Conservation (phyloP, 2,113 vertebrate species). For the Hylia prasina region DNA sequence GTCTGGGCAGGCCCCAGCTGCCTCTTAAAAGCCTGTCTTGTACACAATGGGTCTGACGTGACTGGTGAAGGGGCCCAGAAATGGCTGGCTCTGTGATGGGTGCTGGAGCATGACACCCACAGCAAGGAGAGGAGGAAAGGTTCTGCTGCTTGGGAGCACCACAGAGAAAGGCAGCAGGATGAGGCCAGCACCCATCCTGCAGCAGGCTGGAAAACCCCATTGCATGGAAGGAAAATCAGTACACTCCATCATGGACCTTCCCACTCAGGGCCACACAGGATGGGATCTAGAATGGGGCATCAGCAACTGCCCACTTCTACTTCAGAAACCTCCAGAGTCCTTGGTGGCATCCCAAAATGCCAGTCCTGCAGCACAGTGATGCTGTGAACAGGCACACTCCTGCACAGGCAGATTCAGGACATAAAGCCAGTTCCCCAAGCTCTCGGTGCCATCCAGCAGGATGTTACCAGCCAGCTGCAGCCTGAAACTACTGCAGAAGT, state of each 20-base stretch:
- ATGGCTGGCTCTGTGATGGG: neutral
- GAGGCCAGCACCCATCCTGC: neutral
- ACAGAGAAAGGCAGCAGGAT: neutral
- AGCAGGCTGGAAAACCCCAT: accelerated
- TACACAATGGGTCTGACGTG: neutral
- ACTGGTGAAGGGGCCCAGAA: neutral
- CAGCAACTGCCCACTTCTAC: accelerated
- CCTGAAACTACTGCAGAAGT: neutral
- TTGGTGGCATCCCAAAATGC: neutral
- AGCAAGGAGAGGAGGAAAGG: neutral
- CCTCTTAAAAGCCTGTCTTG: neutral
- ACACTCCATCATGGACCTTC: neutral
- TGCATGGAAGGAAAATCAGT: neutral
- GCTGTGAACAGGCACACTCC: neutral
- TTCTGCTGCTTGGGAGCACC: neutral
- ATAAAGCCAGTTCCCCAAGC: too few species aligned
- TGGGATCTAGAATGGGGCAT: accelerated
- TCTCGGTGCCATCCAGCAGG: neutral
- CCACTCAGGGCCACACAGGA: accelerated
- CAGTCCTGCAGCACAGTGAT: neutral
- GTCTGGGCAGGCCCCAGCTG: neutral
- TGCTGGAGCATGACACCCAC: neutral
- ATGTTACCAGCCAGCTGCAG: accelerated
- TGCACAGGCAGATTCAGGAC: neutral
- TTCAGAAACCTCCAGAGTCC: neutral